phyloP scores from a whole-genome alignment of 2,113 vertebrate genomes.

The Dromiciops gliroides region DNA sequence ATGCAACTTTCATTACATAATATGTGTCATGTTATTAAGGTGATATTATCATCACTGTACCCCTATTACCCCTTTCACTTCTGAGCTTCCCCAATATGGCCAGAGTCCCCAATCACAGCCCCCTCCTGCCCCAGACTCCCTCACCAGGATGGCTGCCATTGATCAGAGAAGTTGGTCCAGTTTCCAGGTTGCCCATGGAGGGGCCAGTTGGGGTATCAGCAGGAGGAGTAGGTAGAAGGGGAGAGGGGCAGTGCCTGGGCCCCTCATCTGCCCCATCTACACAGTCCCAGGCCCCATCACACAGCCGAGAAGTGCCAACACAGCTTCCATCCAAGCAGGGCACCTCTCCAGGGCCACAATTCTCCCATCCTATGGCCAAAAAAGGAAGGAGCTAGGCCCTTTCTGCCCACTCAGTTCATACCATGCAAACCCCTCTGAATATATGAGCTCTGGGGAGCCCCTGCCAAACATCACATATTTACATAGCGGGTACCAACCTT shows the following conservation, averaged over 20 bases:
- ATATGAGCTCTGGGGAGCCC: neutral
- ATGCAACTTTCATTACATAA: neutral
- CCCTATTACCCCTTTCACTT: neutral
- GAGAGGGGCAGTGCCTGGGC: constrained; percentile 75
- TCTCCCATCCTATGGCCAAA: constrained; percentile 62
- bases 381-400: neutral
- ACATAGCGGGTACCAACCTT: neutral
- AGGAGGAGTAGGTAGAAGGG: neutral
- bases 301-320: constrained; percentile 75
- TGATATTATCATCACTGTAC: neutral
- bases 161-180: neutral
- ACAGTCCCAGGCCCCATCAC: constrained; percentile 87
- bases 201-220: neutral
- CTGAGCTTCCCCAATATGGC: neutral
- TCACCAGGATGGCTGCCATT: constrained; percentile 26
- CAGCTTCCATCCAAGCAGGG: constrained; percentile 86
- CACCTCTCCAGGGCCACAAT: constrained; percentile 83
- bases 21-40: neutral
- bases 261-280: constrained; percentile 86
- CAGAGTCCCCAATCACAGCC: neutral
- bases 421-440: neutral
- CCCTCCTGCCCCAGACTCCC: neutral
- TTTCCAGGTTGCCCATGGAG: neutral
- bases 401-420: neutral
- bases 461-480: neutral